Evolutionary conservation across 2,888 invertebrate species (phyloP).

Genomic region (Leptothorax acervorum): DNA sequence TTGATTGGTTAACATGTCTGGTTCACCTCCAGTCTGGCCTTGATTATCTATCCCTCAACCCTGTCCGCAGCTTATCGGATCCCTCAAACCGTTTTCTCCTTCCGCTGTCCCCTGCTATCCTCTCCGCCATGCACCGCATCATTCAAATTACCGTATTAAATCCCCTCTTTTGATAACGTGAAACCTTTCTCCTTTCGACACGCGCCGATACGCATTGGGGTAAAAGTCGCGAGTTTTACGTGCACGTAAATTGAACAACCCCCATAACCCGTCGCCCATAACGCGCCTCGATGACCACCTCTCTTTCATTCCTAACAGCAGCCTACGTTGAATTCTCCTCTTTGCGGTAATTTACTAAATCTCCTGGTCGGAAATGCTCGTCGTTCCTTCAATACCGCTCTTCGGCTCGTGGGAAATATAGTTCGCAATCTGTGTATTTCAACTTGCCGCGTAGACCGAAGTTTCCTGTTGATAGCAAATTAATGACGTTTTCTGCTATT

Average conservation of each 20-base stretch:
- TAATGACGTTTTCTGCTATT: slow-evolving; percentile 15
- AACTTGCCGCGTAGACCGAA: slow-evolving; percentile 25
- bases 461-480: slow-evolving; percentile 22
- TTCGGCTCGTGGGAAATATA: slow-evolving; percentile 11
- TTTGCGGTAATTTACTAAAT: slow-evolving; percentile 58
- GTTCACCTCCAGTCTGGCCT: slow-evolving; percentile 77
- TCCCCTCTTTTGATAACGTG: slow-evolving; percentile 17
- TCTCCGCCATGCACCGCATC: slow-evolving; percentile 60
- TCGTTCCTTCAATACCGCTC: slow-evolving; percentile 34
- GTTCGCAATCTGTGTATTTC: slow-evolving; percentile 28
- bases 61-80: slow-evolving; percentile 75
- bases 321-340: slow-evolving; percentile 33
- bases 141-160: slow-evolving; percentile 75
- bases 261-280: slow-evolving; percentile 20
- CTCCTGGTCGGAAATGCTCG: slow-evolving; percentile 29
- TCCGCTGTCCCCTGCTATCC: slow-evolving; percentile 3
- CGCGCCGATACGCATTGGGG: not conserved
- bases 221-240: slow-evolving; percentile 67
- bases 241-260: slow-evolving; percentile 68
- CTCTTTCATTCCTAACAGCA: not conserved
- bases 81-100: slow-evolving; percentile 62
- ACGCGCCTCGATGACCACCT: not conserved
- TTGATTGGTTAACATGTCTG: slow-evolving; percentile 82
- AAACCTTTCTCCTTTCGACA: slow-evolving; percentile 27
- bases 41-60: slow-evolving; percentile 80